Conservation (phyloP, 2,888 invertebrate species). For the Cheilosia scutellata region DNA sequence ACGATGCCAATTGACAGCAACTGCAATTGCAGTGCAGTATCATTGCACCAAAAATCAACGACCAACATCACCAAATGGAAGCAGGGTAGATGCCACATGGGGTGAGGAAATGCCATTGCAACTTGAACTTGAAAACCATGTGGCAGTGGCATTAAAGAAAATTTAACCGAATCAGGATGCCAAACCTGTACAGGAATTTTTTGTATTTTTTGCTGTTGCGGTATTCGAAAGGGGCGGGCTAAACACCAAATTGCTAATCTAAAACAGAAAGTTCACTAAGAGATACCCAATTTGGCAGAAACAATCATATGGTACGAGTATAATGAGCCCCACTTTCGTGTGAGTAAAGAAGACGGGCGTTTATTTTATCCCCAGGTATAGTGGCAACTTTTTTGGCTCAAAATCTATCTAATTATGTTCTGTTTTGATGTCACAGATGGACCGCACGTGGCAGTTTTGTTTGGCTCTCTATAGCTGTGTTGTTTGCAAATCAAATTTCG, state of each 20-base stretch:
- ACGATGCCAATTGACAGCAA: conserved; percentile 59
- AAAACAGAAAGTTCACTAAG: conserved; percentile 35
- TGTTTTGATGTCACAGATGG: conserved; percentile 59
- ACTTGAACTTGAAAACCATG: conserved; percentile 65
- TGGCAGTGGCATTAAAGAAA: conserved; percentile 30
- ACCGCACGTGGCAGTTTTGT: conserved; percentile 41
- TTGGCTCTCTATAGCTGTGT: background rate
- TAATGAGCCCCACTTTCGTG: background rate
- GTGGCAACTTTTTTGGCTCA: conserved; percentile 26
- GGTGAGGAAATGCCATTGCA: conserved; percentile 19
- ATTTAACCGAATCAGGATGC: conserved; percentile 37
- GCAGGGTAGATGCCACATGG: background rate
- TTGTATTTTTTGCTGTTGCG: conserved; percentile 4
- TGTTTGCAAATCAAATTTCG: conserved; percentile 9
- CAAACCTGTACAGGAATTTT: background rate
- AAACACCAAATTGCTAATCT: conserved; percentile 10
- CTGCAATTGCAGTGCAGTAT: conserved; percentile 68
- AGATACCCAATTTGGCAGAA: conserved; percentile 50
- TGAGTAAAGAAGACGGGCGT: background rate
- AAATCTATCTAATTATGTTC: conserved; percentile 56
- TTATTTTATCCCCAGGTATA: conserved; percentile 1
- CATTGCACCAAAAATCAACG: conserved; percentile 59
- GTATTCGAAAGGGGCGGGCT: conserved; percentile 23
- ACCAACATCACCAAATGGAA: background rate
- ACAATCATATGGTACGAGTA: background rate